These are phyloP conservation scores for Platysternon megacephalum DNA, from an alignment of 2,113 vertebrate genomes.

Conservation along the genomic window DNA sequence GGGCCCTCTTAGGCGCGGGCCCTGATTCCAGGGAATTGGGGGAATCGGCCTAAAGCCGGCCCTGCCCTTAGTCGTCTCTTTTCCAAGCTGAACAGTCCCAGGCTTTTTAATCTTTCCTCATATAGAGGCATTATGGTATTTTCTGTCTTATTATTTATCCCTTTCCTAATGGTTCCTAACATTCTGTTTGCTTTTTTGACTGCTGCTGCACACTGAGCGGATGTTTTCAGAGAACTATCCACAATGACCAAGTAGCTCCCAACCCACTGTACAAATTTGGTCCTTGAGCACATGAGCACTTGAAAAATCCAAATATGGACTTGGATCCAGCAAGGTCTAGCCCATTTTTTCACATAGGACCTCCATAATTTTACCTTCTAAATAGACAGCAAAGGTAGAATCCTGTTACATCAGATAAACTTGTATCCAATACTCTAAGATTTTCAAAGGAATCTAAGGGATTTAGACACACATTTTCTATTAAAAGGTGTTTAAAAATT, in stretches of 20 bases:
- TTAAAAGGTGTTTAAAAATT: slow-evolving; percentile 26
- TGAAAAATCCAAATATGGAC: fast-evolving
- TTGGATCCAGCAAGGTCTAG: neutral
- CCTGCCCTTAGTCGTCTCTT: neutral
- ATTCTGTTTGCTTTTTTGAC: neutral
- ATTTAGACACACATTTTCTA: slow-evolving; percentile 3
- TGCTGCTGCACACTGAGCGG: neutral
- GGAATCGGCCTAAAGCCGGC: too few relatives aligned
- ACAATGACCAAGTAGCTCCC: neutral
- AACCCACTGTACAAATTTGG: neutral
- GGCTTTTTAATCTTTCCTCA: neutral
- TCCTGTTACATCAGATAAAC: slow-evolving; percentile 10
- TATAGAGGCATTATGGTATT: neutral
- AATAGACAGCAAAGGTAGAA: neutral
- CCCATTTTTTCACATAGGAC: slow-evolving; percentile 11
- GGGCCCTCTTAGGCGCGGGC: too few relatives aligned
- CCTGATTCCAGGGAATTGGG: too few relatives aligned
- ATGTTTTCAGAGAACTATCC: neutral
- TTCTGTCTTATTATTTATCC: neutral
- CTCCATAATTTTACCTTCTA: neutral
- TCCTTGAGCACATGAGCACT: neutral
- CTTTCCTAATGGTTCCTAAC: neutral
- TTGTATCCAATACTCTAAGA: neutral
- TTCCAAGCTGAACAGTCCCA: neutral
- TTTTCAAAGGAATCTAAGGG: neutral